A percentile compares a stretch with the other conserved stretches of the same genome.
Evolutionary conservation across 2,113 vertebrate genomes (phyloP).

Genomic region (Gopherus flavomarginatus): DNA sequence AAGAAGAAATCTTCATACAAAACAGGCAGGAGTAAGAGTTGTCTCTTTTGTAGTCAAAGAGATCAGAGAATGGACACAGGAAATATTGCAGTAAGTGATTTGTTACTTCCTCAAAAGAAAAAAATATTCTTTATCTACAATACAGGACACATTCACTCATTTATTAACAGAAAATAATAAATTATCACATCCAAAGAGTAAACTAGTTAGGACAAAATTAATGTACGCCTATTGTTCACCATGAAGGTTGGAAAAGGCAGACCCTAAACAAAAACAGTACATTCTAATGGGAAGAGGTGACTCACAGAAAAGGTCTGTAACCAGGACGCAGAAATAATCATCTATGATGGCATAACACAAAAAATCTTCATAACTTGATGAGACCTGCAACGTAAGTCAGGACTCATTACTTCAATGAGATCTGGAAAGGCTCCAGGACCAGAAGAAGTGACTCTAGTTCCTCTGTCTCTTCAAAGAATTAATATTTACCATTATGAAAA

Average conservation of each 20-base stretch:
- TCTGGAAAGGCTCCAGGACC: conserved; percentile 14
- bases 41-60: background rate
- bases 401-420: background rate
- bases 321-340: background rate
- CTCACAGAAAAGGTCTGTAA: background rate
- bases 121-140: background rate
- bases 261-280: background rate
- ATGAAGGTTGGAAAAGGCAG: background rate
- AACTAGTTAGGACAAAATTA: background rate
- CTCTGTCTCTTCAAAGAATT: background rate
- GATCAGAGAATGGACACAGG: background rate
- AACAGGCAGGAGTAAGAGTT: background rate
- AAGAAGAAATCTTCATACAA: background rate
- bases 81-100: background rate
- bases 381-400: background rate
- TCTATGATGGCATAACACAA: background rate
- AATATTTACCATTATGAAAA: background rate
- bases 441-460: fast-evolving
- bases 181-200: background rate
- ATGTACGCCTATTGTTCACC: background rate
- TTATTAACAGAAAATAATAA: background rate
- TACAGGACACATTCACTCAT: background rate
- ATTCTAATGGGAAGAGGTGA: background rate
- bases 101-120: background rate
- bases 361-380: background rate